Conservation (phyloP, 2,888 invertebrate species). For the Drosophila sordidula region DNA sequence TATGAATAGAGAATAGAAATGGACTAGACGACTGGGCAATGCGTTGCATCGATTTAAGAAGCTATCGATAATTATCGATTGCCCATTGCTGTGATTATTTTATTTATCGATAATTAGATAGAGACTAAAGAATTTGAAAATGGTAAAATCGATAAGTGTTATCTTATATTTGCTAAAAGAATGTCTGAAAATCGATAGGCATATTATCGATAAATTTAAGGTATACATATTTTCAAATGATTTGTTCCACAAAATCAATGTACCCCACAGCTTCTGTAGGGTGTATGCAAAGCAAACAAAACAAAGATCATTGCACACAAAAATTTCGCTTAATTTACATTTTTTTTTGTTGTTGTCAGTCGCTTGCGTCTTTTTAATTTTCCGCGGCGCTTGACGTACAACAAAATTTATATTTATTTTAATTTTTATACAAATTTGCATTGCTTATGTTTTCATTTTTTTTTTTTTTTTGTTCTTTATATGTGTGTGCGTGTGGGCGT, state of each 20-base stretch:
- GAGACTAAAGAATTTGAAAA: too few relatives aligned
- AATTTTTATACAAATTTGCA: slow-evolving; percentile 43
- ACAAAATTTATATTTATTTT: slow-evolving; percentile 52
- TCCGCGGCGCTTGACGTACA: slow-evolving; percentile 61
- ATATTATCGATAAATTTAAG: too few relatives aligned
- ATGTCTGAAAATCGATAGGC: too few relatives aligned
- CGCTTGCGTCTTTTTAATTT: slow-evolving; percentile 44
- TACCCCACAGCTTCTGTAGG: neutral
- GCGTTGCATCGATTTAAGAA: neutral
- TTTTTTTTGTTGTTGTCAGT: slow-evolving; percentile 14
- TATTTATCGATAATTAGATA: too few relatives aligned
- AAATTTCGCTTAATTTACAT: slow-evolving; percentile 50
- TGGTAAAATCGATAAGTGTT: too few relatives aligned
- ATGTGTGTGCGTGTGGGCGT: slow-evolving; percentile 33
- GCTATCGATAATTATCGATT: slow-evolving; percentile 1
- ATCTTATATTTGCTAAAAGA: too few relatives aligned
- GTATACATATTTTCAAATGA: too few relatives aligned
- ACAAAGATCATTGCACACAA: slow-evolving; percentile 43
- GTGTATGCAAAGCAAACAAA: slow-evolving; percentile 10
- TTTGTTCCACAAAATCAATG: neutral
- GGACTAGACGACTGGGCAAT: slow-evolving; percentile 10
- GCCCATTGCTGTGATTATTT: too few relatives aligned
- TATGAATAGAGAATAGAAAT: slow-evolving; percentile 1
- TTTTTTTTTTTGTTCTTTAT: neutral
- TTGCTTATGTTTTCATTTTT: slow-evolving; percentile 3